Conservation (phyloP, 2,888 invertebrate genomes). For the Tenodera sinensis region DNA sequence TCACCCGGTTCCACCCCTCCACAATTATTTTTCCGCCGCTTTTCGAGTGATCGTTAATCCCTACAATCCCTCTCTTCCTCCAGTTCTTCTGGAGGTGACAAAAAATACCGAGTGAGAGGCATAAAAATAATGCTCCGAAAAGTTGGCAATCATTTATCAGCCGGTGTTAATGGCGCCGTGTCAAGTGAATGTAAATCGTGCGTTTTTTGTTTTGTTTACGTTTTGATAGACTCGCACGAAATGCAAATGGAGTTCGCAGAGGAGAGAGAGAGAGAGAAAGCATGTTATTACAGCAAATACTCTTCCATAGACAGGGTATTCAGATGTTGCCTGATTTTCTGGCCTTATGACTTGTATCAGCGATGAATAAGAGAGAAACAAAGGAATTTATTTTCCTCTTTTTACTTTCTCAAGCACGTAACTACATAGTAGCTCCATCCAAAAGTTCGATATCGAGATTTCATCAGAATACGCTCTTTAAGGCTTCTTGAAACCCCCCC, state of each 20-base stretch:
- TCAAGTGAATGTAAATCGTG: background rate
- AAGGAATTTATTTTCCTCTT: background rate
- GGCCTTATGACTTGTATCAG: background rate
- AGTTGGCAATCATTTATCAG: constrained; percentile 11
- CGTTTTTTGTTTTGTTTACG: background rate
- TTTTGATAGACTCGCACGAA: background rate
- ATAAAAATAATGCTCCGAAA: constrained; percentile 11
- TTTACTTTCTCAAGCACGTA: no score
- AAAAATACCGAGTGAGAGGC: background rate
- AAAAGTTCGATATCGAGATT: no score
- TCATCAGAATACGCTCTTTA: no score
- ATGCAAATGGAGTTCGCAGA: background rate
- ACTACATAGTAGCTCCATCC: no score
- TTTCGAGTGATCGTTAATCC: background rate
- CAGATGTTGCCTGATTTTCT: background rate
- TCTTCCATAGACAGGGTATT: background rate
- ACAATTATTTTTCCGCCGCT: background rate
- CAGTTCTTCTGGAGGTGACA: background rate
- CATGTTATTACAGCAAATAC: background rate
- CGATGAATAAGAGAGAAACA: background rate
- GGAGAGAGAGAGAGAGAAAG: background rate
- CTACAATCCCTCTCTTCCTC: background rate
- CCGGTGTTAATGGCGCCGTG: background rate
- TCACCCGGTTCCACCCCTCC: background rate
- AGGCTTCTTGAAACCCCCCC: no score